Evolutionary conservation across 1,140 invertebrate genomes (phyloP).

Genomic region (Ceratoteleas bidentatus): DNA sequence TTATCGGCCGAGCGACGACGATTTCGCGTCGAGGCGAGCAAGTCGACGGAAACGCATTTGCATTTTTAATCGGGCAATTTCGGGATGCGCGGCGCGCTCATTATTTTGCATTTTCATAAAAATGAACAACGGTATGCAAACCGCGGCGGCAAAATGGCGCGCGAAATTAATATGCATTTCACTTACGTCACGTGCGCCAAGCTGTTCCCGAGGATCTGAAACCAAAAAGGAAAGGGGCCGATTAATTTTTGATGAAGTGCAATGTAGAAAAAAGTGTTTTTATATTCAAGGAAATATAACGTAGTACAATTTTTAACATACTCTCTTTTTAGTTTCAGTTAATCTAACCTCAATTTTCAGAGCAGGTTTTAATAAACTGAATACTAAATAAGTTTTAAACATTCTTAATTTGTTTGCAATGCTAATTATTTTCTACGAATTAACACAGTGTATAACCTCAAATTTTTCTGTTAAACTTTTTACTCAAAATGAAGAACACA

Average conservation of each 20-base stretch:
- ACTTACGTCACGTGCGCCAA: conserved; percentile 15
- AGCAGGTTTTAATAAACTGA: no score
- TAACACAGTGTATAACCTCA: no score
- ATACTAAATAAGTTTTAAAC: no score
- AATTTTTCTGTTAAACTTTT: no score
- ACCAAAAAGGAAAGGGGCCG: conserved; percentile 16
- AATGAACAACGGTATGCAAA: conserved; percentile 21
- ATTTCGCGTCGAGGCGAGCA: background rate
- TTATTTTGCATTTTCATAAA: conserved; percentile 34
- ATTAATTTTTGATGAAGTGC: conserved; percentile 1
- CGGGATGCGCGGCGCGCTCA: conserved; percentile 6
- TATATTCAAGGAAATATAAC: no score
- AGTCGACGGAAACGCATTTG: conserved; percentile 26
- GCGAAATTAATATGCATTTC: conserved; percentile 35
- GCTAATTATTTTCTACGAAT: no score
- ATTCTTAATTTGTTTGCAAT: no score
- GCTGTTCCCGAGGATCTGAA: conserved; percentile 16
- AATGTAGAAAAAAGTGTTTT: no score
- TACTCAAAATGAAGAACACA: no score
- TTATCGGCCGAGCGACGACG: background rate
- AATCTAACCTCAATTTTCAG: no score
- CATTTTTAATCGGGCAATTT: conserved; percentile 48
- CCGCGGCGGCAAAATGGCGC: conserved; percentile 8
- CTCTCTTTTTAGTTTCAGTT: no score
- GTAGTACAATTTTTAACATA: no score